Conservation (phyloP, 2,888 invertebrate genomes). For the Tridacna crocea region DNA sequence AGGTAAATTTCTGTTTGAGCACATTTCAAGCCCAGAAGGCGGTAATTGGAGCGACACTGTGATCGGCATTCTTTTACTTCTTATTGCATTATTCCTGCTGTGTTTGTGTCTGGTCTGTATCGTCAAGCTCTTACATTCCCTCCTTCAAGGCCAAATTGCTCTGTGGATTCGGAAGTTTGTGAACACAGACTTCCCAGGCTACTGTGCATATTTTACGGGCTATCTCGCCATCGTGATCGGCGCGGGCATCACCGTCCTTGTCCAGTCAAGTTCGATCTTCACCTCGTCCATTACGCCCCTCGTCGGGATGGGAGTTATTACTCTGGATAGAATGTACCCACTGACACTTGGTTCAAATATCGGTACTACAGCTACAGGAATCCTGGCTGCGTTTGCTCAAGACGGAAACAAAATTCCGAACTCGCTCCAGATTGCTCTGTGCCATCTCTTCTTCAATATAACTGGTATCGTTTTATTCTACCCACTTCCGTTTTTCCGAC, state of each 20-base stretch:
- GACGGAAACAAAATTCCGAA: constrained; percentile 81
- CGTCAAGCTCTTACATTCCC: constrained; percentile 85
- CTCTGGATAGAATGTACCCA: constrained; percentile 86
- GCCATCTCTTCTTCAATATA: constrained; percentile 83
- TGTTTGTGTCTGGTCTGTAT: constrained; percentile 86
- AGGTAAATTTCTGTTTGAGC: constrained; percentile 67
- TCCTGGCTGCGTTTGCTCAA: constrained; percentile 85
- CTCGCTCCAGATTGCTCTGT: constrained; percentile 84
- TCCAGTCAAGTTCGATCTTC: constrained; percentile 87
- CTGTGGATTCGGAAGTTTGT: constrained; percentile 74
- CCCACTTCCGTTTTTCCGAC: constrained; percentile 85
- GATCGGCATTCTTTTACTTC: constrained; percentile 85
- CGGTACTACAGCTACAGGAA: constrained; percentile 87
- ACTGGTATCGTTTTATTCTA: constrained; percentile 86
- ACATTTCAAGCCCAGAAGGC: constrained; percentile 29
- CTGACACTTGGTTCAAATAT: constrained; percentile 87
- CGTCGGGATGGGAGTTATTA: constrained; percentile 86
- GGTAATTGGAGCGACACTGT: constrained; percentile 75
- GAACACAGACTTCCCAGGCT: constrained; percentile 82
- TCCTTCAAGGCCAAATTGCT: constrained; percentile 77
- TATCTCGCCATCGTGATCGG: constrained; percentile 86
- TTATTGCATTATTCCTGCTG: constrained; percentile 84
- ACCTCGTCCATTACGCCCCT: constrained; percentile 87
- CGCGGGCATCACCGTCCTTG: constrained; percentile 86
- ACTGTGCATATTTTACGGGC: constrained; percentile 84